Conservation (phyloP, 1,140 invertebrate species). For the Manduca sexta region DNA sequence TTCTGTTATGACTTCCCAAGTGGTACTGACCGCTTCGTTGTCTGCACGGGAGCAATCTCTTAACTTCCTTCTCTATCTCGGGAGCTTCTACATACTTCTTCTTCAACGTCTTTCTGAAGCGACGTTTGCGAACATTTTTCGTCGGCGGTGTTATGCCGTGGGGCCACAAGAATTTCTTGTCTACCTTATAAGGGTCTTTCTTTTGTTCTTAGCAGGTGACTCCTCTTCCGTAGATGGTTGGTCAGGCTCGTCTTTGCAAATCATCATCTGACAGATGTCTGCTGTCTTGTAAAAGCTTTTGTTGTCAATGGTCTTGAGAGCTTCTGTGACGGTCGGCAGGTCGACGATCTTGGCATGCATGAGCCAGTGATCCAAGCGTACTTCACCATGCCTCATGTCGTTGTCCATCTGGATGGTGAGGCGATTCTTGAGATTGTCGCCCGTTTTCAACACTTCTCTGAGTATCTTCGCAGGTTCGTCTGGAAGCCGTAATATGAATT, state of each 20-base stretch:
- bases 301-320: conserved; percentile 95
- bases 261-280: conserved; percentile 94
- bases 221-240: conserved; percentile 86
- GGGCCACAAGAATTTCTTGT: conserved; percentile 94
- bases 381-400: conserved; percentile 92
- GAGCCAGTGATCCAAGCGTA: conserved; percentile 90
- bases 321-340: conserved; percentile 94
- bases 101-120: conserved; percentile 96
- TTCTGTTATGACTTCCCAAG: conserved; percentile 95
- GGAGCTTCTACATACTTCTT: conserved; percentile 98
- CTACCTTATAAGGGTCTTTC: conserved; percentile 92
- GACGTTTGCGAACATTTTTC: conserved; percentile 94
- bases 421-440: conserved; percentile 88
- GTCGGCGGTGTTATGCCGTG: conserved; percentile 95
- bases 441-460: conserved; percentile 83
- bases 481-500: conserved; percentile 90
- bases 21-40: conserved; percentile 91
- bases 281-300: conserved; percentile 99
- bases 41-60: conserved; percentile 91
- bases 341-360: conserved; percentile 93
- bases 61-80: conserved; percentile 98
- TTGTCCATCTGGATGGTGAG: conserved; percentile 90
- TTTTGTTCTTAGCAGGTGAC: conserved; percentile 89
- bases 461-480: conserved; percentile 84
- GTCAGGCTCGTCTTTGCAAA: conserved; percentile 92